Evolutionary conservation across 2,113 vertebrate species (phyloP).

Genomic region (Ammodytes dubius): DNA sequence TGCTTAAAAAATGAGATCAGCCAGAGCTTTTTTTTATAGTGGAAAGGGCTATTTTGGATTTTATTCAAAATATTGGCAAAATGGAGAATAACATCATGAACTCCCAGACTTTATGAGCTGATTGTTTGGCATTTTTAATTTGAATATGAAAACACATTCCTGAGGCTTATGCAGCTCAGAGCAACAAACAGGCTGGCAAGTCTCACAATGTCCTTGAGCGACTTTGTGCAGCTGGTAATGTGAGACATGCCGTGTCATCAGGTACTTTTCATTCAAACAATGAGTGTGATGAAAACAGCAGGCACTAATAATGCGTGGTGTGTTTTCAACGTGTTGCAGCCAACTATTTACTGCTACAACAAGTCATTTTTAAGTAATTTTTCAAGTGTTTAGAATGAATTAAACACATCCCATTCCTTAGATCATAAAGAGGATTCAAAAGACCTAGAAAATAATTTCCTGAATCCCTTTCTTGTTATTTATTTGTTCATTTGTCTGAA

Average conservation of each 20-base stretch:
- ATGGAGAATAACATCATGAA: background rate
- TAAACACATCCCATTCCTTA: background rate
- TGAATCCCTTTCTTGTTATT: no score
- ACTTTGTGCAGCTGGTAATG: conserved; percentile 37
- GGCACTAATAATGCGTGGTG: background rate
- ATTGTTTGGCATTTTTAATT: background rate
- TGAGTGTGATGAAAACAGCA: background rate
- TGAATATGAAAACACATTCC: background rate
- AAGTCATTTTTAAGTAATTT: no score
- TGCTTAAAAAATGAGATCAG: no score
- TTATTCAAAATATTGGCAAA: background rate
- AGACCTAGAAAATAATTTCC: no score
- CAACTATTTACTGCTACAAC: background rate
- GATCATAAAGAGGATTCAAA: no score
- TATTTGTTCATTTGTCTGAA: no score
- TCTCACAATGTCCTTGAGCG: conserved; percentile 5
- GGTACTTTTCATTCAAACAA: background rate
- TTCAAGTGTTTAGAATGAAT: background rate
- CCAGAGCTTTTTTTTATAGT: no score
- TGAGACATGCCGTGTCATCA: background rate
- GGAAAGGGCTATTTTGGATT: background rate
- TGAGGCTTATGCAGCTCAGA: background rate
- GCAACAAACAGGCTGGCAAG: background rate
- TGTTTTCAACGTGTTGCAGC: background rate
- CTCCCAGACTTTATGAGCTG: background rate